Evolutionary conservation across 2,113 vertebrate genomes (phyloP).

Genomic region (Hystrix brachyura): DNA sequence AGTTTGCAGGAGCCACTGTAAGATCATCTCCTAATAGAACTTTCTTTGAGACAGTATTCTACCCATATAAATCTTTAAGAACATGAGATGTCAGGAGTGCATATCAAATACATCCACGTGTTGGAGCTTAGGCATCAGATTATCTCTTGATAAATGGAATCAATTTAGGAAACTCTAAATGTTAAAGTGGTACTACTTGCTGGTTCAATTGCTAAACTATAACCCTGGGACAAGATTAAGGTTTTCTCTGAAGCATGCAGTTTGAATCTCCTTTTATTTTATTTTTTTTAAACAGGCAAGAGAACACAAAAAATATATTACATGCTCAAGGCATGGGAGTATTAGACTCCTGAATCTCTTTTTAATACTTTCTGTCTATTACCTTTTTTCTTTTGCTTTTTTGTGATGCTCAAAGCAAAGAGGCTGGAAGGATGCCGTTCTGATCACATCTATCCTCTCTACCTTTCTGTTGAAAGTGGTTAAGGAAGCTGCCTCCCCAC

Average conservation of each 20-base stretch:
- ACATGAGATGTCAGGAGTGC: not conserved
- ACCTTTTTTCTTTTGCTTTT: slow-evolving; percentile 35
- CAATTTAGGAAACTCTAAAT: slow-evolving; percentile 18
- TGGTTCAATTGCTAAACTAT: slow-evolving; percentile 18
- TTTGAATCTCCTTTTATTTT: slow-evolving; percentile 13
- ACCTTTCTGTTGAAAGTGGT: not conserved
- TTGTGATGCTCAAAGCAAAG: slow-evolving; percentile 1
- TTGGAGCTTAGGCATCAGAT: not conserved
- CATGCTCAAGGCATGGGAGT: not conserved
- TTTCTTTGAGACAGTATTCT: not conserved
- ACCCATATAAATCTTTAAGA: not conserved
- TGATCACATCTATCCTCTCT: not conserved
- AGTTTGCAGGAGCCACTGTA: slow-evolving; percentile 39
- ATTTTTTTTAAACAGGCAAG: not conserved
- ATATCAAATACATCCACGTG: not conserved
- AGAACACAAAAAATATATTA: not conserved
- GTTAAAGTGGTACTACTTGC: not conserved
- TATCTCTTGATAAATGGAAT: slow-evolving; percentile 50
- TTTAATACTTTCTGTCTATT: not conserved
- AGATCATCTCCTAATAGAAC: not conserved
- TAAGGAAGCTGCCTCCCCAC: not conserved
- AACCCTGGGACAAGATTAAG: not conserved
- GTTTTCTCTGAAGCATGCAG: not conserved
- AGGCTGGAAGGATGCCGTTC: not conserved
- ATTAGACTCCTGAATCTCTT: not conserved